Evolutionary conservation across 2,888 invertebrate genomes (phyloP).

Genomic region (Hirtodrosophila confusa): DNA sequence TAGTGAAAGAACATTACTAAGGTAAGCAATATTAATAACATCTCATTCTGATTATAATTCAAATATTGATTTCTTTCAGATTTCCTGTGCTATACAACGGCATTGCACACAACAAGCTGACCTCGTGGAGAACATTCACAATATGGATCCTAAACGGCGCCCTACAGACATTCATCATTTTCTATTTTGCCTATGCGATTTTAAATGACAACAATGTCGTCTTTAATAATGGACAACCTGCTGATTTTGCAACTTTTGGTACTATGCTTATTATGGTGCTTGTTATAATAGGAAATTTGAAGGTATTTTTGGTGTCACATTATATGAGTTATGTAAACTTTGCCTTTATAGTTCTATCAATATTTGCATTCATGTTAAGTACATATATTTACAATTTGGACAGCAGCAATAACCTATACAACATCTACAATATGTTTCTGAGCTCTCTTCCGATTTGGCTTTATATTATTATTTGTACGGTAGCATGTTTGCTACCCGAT

Average conservation of each 20-base stretch:
- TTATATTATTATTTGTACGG: slow-evolving; percentile 85
- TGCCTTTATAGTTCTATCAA: slow-evolving; percentile 85
- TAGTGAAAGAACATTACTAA: slow-evolving; percentile 85
- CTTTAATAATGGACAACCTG: slow-evolving; percentile 84
- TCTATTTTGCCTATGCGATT: slow-evolving; percentile 85
- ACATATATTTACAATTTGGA: slow-evolving; percentile 86
- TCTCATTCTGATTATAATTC: not conserved
- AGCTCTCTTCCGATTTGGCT: slow-evolving; percentile 86
- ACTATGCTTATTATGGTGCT: slow-evolving; percentile 86
- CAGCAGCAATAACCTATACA: slow-evolving; percentile 85
- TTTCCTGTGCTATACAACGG: slow-evolving; percentile 88
- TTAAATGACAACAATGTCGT: slow-evolving; percentile 84
- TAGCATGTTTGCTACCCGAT: slow-evolving; percentile 86
- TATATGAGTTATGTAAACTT: slow-evolving; percentile 86
- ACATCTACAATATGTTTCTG: slow-evolving; percentile 86
- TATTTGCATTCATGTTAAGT: slow-evolving; percentile 85
- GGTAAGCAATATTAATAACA: slow-evolving; percentile 82
- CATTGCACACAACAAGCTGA: slow-evolving; percentile 86
- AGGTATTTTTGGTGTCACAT: slow-evolving; percentile 86
- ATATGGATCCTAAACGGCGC: slow-evolving; percentile 86
- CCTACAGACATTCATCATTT: slow-evolving; percentile 88
- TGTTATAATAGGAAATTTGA: slow-evolving; percentile 86
- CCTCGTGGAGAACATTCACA: slow-evolving; percentile 87
- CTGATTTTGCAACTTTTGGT: slow-evolving; percentile 86
- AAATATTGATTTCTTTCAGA: slow-evolving; percentile 80